A percentile compares a stretch with the other conserved stretches of the same genome.
phyloP scores from a whole-genome alignment of 1,140 invertebrate genomes.

The Pogonomyrmex californicus region DNA sequence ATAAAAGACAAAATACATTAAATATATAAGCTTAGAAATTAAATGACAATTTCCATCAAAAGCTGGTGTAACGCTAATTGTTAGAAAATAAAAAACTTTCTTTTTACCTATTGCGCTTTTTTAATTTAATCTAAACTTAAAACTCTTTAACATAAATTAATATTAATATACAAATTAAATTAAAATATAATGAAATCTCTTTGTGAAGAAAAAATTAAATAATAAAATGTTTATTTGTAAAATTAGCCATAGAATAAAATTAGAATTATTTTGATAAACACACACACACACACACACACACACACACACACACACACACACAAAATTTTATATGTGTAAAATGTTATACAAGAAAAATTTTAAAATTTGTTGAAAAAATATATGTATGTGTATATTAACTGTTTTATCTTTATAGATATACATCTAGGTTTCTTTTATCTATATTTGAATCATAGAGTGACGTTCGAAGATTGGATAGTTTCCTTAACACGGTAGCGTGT shows the following conservation, averaged over 20 bases:
- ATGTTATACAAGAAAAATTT: neutral
- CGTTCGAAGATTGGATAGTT: neutral
- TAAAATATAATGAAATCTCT: neutral
- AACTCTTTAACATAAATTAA: neutral
- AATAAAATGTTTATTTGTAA: neutral
- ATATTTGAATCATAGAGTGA: neutral
- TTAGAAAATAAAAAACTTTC: neutral
- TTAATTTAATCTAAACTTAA: neutral
- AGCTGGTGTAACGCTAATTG: neutral
- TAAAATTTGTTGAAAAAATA: neutral
- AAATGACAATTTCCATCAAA: slow-evolving; percentile 12
- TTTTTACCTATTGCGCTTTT: neutral
- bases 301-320: no score
- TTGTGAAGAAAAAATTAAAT: neutral
- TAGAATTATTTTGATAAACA: neutral
- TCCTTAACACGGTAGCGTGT: slow-evolving; percentile 5
- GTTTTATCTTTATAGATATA: neutral
- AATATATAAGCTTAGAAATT: neutral
- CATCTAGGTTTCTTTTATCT: neutral
- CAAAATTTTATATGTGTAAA: neutral
- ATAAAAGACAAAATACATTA: neutral
- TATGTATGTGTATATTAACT: neutral
- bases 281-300: no score
- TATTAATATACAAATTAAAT: neutral
- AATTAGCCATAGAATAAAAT: neutral